Conservation (phyloP, 2,797 vertebrate species). For the Eulemur mongoz region DNA sequence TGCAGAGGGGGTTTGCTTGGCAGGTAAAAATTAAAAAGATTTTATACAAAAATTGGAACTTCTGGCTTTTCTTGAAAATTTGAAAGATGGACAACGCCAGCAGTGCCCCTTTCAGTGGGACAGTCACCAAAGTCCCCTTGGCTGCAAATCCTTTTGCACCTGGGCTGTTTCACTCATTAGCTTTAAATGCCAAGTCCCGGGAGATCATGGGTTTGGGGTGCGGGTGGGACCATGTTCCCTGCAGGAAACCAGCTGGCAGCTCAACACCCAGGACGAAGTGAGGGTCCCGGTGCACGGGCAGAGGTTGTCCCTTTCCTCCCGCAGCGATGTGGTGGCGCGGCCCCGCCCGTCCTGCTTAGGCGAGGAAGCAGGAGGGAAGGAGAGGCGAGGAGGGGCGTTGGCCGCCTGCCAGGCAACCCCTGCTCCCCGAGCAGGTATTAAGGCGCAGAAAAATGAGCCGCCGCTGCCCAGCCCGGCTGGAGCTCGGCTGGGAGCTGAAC, state of each 20-base stretch:
- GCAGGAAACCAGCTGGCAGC: neutral
- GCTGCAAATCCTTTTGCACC: neutral
- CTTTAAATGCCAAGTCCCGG: neutral
- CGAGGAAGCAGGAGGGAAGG: neutral
- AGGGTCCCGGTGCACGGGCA: neutral
- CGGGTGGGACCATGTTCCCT: neutral
- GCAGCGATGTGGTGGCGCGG: no score
- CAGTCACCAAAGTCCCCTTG: accelerated
- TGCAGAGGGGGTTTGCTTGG: neutral
- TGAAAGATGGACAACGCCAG: neutral
- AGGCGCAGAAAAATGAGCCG: neutral
- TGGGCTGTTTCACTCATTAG: neutral
- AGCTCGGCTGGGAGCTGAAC: neutral
- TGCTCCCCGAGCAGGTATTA: neutral
- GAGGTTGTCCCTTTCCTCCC: neutral
- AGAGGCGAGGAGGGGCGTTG: neutral
- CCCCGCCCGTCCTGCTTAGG: neutral
- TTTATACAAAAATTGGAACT: neutral
- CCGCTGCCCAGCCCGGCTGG: neutral
- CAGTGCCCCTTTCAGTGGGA: neutral
- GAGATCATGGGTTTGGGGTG: neutral
- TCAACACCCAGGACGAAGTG: neutral
- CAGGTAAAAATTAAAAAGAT: neutral
- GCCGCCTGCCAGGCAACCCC: neutral
- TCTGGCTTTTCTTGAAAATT: neutral